Base-by-base conservation (phyloP, 2,113 vertebrate genomes). In the Tympanuchus pallidicinctus region DNA sequence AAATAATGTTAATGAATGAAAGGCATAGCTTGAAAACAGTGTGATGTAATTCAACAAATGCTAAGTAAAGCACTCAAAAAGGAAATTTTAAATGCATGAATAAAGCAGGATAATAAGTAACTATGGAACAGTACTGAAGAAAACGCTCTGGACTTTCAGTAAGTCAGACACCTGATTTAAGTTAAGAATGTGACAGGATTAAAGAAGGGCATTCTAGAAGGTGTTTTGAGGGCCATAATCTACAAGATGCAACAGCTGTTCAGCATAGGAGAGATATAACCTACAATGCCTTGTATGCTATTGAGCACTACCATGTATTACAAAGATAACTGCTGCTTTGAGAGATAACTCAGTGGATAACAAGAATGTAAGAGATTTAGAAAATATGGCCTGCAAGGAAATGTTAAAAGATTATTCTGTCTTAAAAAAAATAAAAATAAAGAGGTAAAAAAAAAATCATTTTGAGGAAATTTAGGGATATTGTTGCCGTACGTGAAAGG, bases 341-440 rank as follows among this genome's bases (percentile, higher is more conserved):
- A 7, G 12, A 77, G 36, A 61, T 15, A 77, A 56, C 3, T 21
- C 16, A 42, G 27, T 9, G n/a, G 16, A n/a, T n/a, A 86, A 72
- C 13, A 63, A 63, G 25, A 60, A 50, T 15, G 7, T 19, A 70
- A 54, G 17, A 78, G 12, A 74, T 28, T 54, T 74, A 92, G 13
- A 59, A 86, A 83, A 30, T 16, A 48, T 16, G 13, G 57, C 42
- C 45, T 92, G 20, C 36, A 81, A 86, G 6, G 2, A 63, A 74
- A 67, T 47, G 38, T 56, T 64, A 81, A 66, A 82, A 73, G 13
- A 72, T 60, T 61, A 8, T 47, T 65, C 28, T 27, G 2, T 34
- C 1, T 57, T 30, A 0, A 10, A n/a, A 45, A 48, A n/a, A 48
- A 30, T 6, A 13, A n/a, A 22, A 5, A 42, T 4, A 38, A 16